Conservation (phyloP, 2,888 invertebrate species). For the Pogonocherus hispidulus region DNA sequence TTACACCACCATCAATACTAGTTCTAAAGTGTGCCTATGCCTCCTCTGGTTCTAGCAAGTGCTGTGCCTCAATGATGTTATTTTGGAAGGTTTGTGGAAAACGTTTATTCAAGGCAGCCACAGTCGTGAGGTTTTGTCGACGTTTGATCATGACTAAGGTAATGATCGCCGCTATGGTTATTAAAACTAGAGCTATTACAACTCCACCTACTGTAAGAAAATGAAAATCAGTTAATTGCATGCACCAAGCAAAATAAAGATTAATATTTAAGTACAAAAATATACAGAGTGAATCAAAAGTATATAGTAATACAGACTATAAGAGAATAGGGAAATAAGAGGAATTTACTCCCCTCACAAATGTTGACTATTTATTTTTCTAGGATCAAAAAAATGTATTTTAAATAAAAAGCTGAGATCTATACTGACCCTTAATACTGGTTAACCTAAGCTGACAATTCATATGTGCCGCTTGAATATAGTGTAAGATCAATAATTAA, state of each 20-base stretch:
- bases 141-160: slow-evolving; percentile 64
- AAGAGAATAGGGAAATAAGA: too few species aligned
- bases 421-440: too few species aligned
- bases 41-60: slow-evolving; percentile 66
- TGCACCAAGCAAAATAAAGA: slow-evolving; percentile 1
- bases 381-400: too few species aligned
- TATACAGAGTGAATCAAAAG: too few species aligned
- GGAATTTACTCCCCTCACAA: too few species aligned
- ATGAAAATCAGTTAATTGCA: slow-evolving; percentile 14
- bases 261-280: too few species aligned
- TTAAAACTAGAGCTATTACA: slow-evolving; percentile 61
- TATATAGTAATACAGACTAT: too few species aligned
- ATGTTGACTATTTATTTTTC: too few species aligned
- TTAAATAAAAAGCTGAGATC: too few species aligned
- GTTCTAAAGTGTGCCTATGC: slow-evolving; percentile 50
- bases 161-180: slow-evolving; percentile 63
- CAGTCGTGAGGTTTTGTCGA: slow-evolving; percentile 65
- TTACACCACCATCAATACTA: neutral
- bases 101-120: slow-evolving; percentile 66
- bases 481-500: too few species aligned
- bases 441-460: too few species aligned
- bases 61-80: slow-evolving; percentile 65
- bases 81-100: slow-evolving; percentile 66
- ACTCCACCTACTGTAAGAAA: slow-evolving; percentile 62
- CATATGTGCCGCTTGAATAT: too few species aligned